Evolutionary conservation across 1,140 invertebrate genomes (phyloP), one percentile per base, ranked within the genome.

Genomic region (Rhagoletis zephyria): DNA sequence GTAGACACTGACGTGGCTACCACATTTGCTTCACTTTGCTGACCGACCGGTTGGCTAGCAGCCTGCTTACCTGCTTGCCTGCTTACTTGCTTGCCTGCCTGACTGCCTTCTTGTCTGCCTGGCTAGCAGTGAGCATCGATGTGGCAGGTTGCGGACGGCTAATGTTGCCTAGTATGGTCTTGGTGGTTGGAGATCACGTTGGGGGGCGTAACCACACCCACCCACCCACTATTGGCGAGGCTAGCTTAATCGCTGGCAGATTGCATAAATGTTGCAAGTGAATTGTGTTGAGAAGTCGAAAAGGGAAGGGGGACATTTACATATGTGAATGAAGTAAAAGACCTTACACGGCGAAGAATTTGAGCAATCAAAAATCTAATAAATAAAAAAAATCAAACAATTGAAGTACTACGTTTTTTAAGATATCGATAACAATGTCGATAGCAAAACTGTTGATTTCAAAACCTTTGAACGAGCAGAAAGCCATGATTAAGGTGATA

Each of bases 1-100:
- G 85, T 63, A 45, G 85, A 85, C 85, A 85, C 85, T 85, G 85
- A 85, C 85, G 60, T 59, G 56, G 85, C 85, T 85, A 85, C 85
- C 60, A 85, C 56, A 81, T 81, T 51, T 51, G 48, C 74, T 42
- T 48, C 30, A 30, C 30, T 30, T 30, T 30, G 30, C 30, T 30
- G 74, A n/a, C 16, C 56, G 48, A 81, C 74, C 74, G 51, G 74
- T 81, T 81, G n/a, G n/a, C 48, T 9, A 59, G n/a, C n/a, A 42
- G 70, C 4, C 70, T n/a, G 7, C 14, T n/a, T 56, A 7, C 9
- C 9, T 16, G 16, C 9, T 64, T 16, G 1, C 4, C 30, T 30
- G 30, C 30, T 30, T 30, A 30, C 30, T 30, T 30, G 30, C 30
- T 30, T 30, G 4, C 64, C 0, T 51, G 12, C 1, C 51, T 10